Evolutionary conservation across 2,888 invertebrate genomes (phyloP).

Genomic region (Phragmatobia fuliginosa): DNA sequence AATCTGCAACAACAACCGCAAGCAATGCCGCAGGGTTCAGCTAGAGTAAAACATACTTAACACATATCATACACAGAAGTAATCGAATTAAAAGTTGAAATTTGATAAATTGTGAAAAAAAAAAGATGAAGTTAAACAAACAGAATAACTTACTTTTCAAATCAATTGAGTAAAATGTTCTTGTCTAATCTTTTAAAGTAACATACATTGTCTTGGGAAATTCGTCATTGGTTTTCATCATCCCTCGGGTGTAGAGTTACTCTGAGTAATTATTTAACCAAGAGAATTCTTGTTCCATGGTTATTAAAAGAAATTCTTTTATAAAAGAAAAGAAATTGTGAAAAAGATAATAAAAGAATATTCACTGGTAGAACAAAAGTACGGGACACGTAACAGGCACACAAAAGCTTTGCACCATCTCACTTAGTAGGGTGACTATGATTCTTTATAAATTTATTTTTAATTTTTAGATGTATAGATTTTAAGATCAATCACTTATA

Average conservation of each 20-base stretch:
- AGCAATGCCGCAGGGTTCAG: no score
- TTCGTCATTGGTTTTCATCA: neutral
- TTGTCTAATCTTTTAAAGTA: neutral
- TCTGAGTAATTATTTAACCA: constrained; percentile 31
- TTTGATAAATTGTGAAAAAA: no score
- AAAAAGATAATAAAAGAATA: constrained; percentile 47
- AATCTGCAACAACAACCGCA: no score
- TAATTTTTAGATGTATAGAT: no score
- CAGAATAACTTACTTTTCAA: neutral
- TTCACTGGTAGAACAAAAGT: constrained; percentile 53
- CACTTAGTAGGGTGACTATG: constrained; percentile 49
- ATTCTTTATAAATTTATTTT: neutral
- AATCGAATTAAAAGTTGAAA: no score
- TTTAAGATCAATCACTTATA: no score
- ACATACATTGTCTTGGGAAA: neutral
- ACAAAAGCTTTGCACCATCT: constrained; percentile 57
- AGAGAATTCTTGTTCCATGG: constrained; percentile 32
- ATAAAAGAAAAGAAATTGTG: constrained; percentile 36
- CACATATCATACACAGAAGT: no score
- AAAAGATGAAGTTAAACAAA: no score
- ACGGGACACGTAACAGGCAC: constrained; percentile 47
- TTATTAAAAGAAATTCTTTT: constrained; percentile 39
- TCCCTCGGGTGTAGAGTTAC: neutral
- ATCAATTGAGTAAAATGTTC: neutral
- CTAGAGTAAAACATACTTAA: no score